Conservation (phyloP, 2,113 vertebrate species). For the Lontra canadensis region DNA sequence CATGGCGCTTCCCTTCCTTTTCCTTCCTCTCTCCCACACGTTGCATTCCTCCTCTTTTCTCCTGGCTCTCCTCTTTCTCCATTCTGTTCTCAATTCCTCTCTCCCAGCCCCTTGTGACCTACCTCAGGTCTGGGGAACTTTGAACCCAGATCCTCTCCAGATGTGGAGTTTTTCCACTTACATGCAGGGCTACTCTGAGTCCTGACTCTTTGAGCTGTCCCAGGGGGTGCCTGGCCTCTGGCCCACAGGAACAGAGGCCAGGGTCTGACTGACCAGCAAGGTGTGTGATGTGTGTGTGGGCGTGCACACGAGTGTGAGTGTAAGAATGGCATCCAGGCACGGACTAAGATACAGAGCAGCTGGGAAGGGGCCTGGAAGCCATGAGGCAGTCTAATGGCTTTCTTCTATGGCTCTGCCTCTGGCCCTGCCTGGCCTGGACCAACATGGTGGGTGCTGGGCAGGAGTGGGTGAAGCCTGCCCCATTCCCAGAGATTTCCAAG, state of each 20-base stretch:
- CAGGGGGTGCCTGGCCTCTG: background rate
- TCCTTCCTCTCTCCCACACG: background rate
- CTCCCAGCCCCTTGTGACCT: constrained; percentile 51
- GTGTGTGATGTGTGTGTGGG: constrained; percentile 53
- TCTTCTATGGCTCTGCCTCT: background rate
- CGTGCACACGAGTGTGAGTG: constrained; percentile 43
- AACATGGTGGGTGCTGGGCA: background rate
- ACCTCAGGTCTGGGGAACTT: background rate
- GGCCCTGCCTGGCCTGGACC: background rate
- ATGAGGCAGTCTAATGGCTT: background rate
- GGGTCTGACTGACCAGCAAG: constrained; percentile 35
- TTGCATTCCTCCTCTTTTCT: constrained; percentile 64
- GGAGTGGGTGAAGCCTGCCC: background rate
- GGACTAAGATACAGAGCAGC: background rate
- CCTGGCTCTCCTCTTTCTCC: constrained; percentile 43
- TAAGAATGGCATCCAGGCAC: constrained; percentile 46
- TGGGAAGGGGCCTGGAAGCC: background rate
- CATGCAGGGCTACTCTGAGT: constrained; percentile 16
- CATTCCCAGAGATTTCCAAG: background rate
- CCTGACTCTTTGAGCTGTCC: constrained; percentile 7
- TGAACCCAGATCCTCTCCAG: background rate
- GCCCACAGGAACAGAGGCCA: constrained; percentile 39
- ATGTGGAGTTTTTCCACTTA: background rate
- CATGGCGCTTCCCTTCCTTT: constrained; percentile 68
- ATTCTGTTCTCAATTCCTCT: background rate